Percentiles rank a stretch among this genome's conserved stretches.
Evolutionary conservation across 2,797 vertebrate genomes (phyloP).

Genomic region (Micromesistius poutassou): DNA sequence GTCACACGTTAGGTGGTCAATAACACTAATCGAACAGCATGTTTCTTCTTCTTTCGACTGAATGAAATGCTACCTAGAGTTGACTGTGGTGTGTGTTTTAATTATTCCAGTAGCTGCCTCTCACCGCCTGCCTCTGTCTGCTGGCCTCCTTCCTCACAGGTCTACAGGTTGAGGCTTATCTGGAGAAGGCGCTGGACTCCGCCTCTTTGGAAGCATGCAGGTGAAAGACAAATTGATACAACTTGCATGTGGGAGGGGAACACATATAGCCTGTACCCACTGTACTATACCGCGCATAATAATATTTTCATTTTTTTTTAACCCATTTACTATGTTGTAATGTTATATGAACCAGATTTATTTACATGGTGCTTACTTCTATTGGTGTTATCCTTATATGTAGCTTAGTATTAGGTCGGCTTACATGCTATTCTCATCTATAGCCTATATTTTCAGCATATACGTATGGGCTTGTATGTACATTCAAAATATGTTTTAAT

Average conservation of each 20-base stretch:
- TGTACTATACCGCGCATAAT: background rate
- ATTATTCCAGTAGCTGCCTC: constrained; percentile 41
- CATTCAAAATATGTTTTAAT: background rate
- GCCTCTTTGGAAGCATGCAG: constrained; percentile 49
- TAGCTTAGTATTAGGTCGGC: background rate
- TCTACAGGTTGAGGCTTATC: constrained; percentile 65
- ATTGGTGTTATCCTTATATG: background rate
- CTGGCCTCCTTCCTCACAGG: constrained; percentile 45
- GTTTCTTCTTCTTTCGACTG: background rate
- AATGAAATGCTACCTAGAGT: background rate
- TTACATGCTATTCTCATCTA: background rate
- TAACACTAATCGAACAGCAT: no score
- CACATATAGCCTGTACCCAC: background rate
- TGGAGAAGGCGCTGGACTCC: constrained; percentile 50
- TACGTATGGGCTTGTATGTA: background rate
- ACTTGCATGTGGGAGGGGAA: background rate
- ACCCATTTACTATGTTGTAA: background rate
- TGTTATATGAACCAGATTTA: background rate
- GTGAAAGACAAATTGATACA: constrained; percentile 30
- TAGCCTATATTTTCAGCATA: background rate
- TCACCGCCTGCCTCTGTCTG: constrained; percentile 55
- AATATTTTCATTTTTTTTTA: background rate
- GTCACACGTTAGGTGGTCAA: no score
- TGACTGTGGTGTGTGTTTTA: constrained; percentile 20
- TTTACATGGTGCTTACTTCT: background rate